phyloP scores from a whole-genome alignment of 2,113 vertebrate species.

The Tinamus guttatus region DNA sequence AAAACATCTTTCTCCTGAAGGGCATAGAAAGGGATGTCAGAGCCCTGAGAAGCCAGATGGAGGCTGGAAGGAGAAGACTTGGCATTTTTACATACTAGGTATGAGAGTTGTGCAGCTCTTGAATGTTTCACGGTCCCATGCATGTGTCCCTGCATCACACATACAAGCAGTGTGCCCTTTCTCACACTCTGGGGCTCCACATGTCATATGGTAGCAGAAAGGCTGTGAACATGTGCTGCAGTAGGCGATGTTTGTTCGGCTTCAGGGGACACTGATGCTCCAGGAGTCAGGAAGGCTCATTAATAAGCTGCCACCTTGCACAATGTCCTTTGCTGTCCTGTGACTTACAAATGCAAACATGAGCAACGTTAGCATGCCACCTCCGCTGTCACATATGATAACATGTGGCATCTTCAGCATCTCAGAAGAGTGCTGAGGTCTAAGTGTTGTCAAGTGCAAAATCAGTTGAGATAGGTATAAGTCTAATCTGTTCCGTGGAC shows the following conservation, averaged over 20 bases:
- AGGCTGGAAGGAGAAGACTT: not conserved
- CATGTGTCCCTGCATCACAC: not conserved
- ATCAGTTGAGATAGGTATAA: not conserved
- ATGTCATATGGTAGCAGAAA: not conserved
- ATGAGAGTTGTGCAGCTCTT: accelerated
- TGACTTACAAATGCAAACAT: not conserved
- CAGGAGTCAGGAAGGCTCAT: not conserved
- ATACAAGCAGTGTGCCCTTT: accelerated
- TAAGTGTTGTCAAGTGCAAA: not conserved
- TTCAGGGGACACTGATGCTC: not conserved
- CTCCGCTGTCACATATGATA: not conserved
- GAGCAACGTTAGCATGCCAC: not conserved
- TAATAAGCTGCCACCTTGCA: not conserved
- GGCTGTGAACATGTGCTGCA: not conserved
- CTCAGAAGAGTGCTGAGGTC: not conserved
- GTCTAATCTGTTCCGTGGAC: not conserved
- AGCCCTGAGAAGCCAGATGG: not conserved
- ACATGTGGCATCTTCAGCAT: accelerated
- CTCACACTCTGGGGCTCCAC: no score
- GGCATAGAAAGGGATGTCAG: not conserved
- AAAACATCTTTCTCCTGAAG: not conserved
- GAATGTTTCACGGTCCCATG: not conserved
- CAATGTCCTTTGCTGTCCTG: not conserved
- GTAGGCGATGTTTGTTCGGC: not conserved
- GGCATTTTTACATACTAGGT: not conserved